Conservation (phyloP, 2,888 invertebrate genomes). For the Chrysolina americana region DNA sequence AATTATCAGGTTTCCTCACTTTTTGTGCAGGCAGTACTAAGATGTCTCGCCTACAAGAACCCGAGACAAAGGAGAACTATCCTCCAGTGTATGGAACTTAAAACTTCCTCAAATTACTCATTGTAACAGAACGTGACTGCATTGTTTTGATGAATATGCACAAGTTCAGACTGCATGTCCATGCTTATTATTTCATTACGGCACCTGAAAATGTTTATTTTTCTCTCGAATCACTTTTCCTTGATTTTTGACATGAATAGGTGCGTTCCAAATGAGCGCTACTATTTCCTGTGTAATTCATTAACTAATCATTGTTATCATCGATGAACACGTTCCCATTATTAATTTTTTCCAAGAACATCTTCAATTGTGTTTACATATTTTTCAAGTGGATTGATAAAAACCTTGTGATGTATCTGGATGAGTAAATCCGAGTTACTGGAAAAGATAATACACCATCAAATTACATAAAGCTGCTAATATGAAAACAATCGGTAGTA, state of each 20-base stretch:
- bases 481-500: no score
- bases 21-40: no score
- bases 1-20: no score
- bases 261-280: not conserved
- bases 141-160: slow-evolving; percentile 10
- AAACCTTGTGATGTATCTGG: not conserved
- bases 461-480: no score
- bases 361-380: not conserved
- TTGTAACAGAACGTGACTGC: slow-evolving; percentile 31
- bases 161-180: not conserved
- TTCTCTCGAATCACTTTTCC: not conserved
- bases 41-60: slow-evolving; percentile 51
- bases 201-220: not conserved
- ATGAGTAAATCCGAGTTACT: not conserved
- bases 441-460: no score
- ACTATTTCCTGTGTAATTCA: not conserved
- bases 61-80: slow-evolving; percentile 52
- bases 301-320: not conserved
- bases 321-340: not conserved
- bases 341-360: not conserved
- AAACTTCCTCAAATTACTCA: slow-evolving; percentile 55
- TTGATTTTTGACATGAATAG: not conserved
- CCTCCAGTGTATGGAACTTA: slow-evolving; percentile 42
- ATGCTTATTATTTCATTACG: not conserved
- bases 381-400: not conserved